A percentile compares a stretch with the other conserved stretches of the same genome.
Conservation (phyloP, 1,140 invertebrate species). For the Nautilus pompilius region DNA sequence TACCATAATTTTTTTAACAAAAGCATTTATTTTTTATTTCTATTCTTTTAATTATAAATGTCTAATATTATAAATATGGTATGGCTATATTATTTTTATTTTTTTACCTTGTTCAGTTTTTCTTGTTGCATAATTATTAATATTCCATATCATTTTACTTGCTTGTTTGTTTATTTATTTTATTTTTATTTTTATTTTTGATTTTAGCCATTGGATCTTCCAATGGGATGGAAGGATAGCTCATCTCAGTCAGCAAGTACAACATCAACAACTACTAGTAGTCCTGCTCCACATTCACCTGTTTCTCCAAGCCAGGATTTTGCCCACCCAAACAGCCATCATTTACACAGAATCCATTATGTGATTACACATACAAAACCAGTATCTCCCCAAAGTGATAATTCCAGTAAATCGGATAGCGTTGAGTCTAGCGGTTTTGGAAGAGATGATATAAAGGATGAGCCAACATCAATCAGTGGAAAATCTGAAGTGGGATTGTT, state of each 20-base stretch:
- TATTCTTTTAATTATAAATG: background rate
- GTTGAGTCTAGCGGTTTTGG: slow-evolving; percentile 34
- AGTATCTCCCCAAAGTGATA: slow-evolving; percentile 33
- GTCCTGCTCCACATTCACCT: slow-evolving; percentile 57
- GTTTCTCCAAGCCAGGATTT: slow-evolving; percentile 37
- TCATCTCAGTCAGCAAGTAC: slow-evolving; percentile 61
- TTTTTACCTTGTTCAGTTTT: too few relatives aligned
- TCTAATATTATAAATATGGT: background rate
- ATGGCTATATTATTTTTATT: background rate
- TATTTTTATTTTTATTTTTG: slow-evolving; percentile 13
- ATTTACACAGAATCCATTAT: slow-evolving; percentile 29
- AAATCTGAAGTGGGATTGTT: slow-evolving; percentile 39
- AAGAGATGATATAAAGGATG: slow-evolving; percentile 45
- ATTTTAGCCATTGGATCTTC: slow-evolving; percentile 75
- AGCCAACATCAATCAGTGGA: slow-evolving; percentile 32
- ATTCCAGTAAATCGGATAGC: slow-evolving; percentile 40
- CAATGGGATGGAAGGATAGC: slow-evolving; percentile 69
- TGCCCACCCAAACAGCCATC: slow-evolving; percentile 21
- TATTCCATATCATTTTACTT: background rate
- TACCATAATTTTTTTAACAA: too few relatives aligned
- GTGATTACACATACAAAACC: slow-evolving; percentile 7
- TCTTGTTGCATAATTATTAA: too few relatives aligned
- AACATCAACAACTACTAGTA: slow-evolving; percentile 55
- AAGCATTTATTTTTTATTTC: background rate
- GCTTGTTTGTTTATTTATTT: background rate